These are phyloP conservation scores for Podarcis cretensis DNA, from an alignment of 2,113 vertebrate genomes.

Conservation along the genomic window DNA sequence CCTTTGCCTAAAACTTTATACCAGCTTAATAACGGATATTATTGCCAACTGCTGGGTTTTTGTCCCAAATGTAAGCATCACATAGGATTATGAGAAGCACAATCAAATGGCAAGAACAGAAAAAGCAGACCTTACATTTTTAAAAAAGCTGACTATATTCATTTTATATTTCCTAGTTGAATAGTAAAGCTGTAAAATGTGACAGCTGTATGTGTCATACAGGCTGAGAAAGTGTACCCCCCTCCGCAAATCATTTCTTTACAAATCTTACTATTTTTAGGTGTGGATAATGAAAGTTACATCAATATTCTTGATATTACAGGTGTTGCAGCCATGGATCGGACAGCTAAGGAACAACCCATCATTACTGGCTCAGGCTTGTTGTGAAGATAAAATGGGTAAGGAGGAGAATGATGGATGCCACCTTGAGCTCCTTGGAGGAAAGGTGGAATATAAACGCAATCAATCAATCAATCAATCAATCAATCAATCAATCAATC, in stretches of 20 bases:
- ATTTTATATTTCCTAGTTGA: not conserved
- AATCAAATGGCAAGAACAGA: not conserved
- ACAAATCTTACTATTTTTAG: not conserved
- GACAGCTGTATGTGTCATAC: not conserved
- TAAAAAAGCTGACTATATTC: not conserved
- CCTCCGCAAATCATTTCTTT: not conserved
- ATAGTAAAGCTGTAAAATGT: not conserved
- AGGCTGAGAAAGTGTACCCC: not conserved
- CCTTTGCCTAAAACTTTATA: not conserved
- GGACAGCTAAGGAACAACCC: not conserved
- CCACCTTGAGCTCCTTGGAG: no score
- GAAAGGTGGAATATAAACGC: no score
- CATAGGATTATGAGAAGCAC: not conserved
- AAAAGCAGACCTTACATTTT: not conserved
- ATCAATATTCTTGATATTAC: not conserved
- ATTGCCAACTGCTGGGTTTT: not conserved
- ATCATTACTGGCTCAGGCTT: not conserved
- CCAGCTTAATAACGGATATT: not conserved
- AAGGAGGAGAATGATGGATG: no score
- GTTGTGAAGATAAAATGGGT: no score
- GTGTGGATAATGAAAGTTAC: not conserved
- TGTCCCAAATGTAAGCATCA: not conserved
- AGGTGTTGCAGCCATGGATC: not conserved
- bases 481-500: no score
- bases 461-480: no score